These are phyloP conservation scores for Sycophaga agraensis DNA, from an alignment of 1,140 invertebrate species.

Conservation along the genomic window DNA sequence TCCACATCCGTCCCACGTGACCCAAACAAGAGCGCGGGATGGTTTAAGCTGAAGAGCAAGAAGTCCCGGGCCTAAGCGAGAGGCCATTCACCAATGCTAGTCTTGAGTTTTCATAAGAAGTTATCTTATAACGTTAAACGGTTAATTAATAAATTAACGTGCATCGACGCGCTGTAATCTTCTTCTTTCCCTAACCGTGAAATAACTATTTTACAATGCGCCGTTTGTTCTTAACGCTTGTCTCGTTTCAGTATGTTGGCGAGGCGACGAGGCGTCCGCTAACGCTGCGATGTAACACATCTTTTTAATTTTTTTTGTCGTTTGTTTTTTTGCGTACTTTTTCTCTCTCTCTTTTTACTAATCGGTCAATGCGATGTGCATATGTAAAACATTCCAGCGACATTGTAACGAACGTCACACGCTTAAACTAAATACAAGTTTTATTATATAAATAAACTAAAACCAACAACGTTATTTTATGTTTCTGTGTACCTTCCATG, in stretches of 20 bases:
- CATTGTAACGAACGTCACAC: conserved; percentile 6
- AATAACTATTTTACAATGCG: not conserved
- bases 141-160: conserved; percentile 15
- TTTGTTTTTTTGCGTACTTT: not conserved
- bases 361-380: conserved; percentile 9
- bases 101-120: conserved; percentile 51
- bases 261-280: not conserved
- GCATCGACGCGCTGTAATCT: not conserved
- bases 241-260: not conserved
- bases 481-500: too few relatives aligned
- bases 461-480: too few relatives aligned
- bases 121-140: conserved; percentile 13
- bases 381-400: conserved; percentile 15
- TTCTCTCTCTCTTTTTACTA: not conserved
- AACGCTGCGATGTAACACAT: not conserved
- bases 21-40: conserved; percentile 68
- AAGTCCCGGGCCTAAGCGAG: conserved; percentile 57
- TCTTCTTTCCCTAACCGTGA: conserved; percentile 1
- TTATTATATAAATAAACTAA: too few relatives aligned
- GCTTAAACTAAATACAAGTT: not conserved
- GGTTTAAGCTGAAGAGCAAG: conserved; percentile 70
- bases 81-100: conserved; percentile 59
- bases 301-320: not conserved
- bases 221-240: not conserved
- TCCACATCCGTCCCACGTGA: conserved; percentile 72